phyloP scores from a whole-genome alignment of 2,888 invertebrate species.

The Protodeltote pygarga region DNA sequence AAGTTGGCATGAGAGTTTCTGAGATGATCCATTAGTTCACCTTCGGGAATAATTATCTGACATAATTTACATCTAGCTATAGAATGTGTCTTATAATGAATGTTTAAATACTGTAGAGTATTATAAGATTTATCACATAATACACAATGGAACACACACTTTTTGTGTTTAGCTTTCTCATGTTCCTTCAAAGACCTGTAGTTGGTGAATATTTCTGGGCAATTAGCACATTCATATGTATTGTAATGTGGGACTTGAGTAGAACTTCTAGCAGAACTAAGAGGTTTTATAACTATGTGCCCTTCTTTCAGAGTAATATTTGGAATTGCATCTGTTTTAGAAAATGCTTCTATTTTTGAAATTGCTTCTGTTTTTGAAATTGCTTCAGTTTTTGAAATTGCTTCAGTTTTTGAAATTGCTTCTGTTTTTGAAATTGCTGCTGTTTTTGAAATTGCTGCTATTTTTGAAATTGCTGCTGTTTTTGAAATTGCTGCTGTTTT shows the following conservation, averaged over 20 bases:
- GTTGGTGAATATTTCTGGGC: constrained; percentile 59
- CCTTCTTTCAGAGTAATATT: constrained; percentile 53
- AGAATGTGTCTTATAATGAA: constrained; percentile 60
- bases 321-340: constrained; percentile 31
- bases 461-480: too few species aligned
- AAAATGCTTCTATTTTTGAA: not conserved
- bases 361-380: too few species aligned
- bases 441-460: too few species aligned
- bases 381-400: too few species aligned
- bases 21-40: constrained; percentile 58
- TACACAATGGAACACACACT: constrained; percentile 55
- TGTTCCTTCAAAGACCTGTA: constrained; percentile 60
- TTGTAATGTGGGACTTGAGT: constrained; percentile 43
- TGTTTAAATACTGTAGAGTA: constrained; percentile 60
- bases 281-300: constrained; percentile 55
- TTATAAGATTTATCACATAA: constrained; percentile 60
- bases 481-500: too few species aligned
- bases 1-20: constrained; percentile 53
- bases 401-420: too few species aligned
- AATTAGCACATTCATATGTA: constrained; percentile 56
- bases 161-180: constrained; percentile 58
- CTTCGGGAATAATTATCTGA: constrained; percentile 50
- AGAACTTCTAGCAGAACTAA: constrained; percentile 35
- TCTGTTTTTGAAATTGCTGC: constrained; percentile 21
- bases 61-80: constrained; percentile 61